phyloP scores from a whole-genome alignment of 2,797 vertebrate genomes.

The Coregonus suidteri region DNA sequence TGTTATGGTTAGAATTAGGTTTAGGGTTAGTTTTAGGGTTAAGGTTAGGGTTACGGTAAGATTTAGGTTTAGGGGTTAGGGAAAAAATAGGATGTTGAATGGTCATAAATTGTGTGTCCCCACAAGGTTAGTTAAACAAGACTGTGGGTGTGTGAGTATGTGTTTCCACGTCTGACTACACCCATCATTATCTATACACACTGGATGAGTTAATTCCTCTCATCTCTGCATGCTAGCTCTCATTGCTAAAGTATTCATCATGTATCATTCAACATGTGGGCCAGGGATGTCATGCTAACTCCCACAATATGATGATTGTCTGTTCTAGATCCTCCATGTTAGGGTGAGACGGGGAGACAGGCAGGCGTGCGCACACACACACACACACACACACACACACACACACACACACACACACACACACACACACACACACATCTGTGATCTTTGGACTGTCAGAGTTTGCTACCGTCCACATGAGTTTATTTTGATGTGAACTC shows the following conservation, averaged over 20 bases:
- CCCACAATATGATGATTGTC: constrained; percentile 13
- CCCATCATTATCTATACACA: constrained; percentile 26
- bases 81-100: too few species aligned
- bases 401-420: constrained; percentile 1
- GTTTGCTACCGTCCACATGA: not conserved
- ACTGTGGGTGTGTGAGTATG: constrained; percentile 4
- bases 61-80: too few species aligned
- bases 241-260: constrained; percentile 41
- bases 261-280: not conserved
- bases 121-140: too few species aligned
- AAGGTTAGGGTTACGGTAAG: too few species aligned
- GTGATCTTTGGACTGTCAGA: not conserved
- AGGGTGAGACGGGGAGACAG: constrained; percentile 27
- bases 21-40: too few species aligned
- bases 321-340: constrained; percentile 13
- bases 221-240: constrained; percentile 36
- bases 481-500: constrained; percentile 7
- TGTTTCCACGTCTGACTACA: constrained; percentile 15
- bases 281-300: constrained; percentile 1
- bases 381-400: not conserved
- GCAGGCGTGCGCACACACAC: not conserved
- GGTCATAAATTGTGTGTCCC: too few species aligned
- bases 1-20: too few species aligned
- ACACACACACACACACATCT: not conserved
- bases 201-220: constrained; percentile 27